Evolutionary conservation across 2,888 invertebrate genomes (phyloP), one percentile per base, ranked within the genome.

Genomic region (Drosophila maculinotata): DNA sequence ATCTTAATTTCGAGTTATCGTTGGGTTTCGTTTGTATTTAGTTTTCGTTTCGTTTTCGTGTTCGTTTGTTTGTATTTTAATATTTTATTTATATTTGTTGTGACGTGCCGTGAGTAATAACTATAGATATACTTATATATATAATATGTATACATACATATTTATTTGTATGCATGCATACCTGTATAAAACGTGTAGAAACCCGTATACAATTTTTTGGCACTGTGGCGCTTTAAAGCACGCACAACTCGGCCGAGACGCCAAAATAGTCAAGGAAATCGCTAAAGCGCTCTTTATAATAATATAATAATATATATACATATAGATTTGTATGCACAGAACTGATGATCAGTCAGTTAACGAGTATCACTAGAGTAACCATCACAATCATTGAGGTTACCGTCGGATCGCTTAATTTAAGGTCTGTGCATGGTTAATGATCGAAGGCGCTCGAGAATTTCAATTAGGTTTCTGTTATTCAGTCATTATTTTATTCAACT

Each of bases 61-160:
- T 69, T 36, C 2, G 20, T 39, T 33, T 39, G 45, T 45, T 45
- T 67, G 33, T 72, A 47, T 71, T 84, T 67, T 67, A 66, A 79
- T 76, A 88, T 80, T 77, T 74, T 80, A 82, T 87, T 87, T 81
- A 71, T 77, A 77, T 77, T 78, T 84, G 72, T 80, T 87, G 79
- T 84, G 84, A 88, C 84, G 84, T 88, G 86, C 79, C 79, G 71
- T 87, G 89, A 87, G 87, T 84, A 87, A 87, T 85, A 83, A 88
- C 75, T 83, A 78, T 69, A 71, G 77, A 84, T 84, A 88, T 84
- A 59, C 36, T 35, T 30, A n/a, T 38, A 15, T 26, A 41, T n/a
- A 28, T 47, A 12, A 25, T 23, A 47, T 12, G 38, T 63, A 28
- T 44, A 20, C 44, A 12, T 26, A 9, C 20, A 17, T 49, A 17